Percentiles rank a stretch among this genome's conserved stretches.
Conservation (phyloP, 2,113 vertebrate genomes). For the Tetrax tetrax region DNA sequence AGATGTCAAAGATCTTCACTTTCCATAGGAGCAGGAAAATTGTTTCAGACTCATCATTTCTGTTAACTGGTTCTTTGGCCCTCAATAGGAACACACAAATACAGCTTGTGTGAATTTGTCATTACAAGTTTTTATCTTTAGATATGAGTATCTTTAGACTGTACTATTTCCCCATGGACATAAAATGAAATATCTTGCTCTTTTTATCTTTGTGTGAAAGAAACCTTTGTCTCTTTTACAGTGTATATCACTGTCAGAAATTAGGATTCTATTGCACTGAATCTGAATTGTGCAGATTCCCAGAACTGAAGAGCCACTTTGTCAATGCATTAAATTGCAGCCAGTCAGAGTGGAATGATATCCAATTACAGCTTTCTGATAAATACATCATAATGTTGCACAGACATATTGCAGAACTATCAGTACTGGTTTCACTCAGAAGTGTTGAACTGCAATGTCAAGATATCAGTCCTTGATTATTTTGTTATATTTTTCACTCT, state of each 20-base stretch:
- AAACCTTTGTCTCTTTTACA: background rate
- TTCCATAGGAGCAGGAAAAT: background rate
- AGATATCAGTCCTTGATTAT: background rate
- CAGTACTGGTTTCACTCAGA: background rate
- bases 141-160: background rate
- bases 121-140: background rate
- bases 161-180: background rate
- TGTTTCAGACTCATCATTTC: background rate
- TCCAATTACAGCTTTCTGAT: background rate
- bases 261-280: background rate
- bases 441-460: background rate
- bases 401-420: background rate
- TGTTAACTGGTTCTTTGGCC: background rate
- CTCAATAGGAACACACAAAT: background rate
- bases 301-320: background rate
- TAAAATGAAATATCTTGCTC: background rate
- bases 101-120: background rate
- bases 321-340: background rate
- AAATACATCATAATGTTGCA: background rate
- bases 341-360: background rate
- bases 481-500: background rate
- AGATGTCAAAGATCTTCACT: background rate
- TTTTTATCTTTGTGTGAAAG: background rate
- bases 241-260: background rate
- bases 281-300: background rate